Conservation (phyloP, 2,888 invertebrate genomes). For the Aphodius sticticus region DNA sequence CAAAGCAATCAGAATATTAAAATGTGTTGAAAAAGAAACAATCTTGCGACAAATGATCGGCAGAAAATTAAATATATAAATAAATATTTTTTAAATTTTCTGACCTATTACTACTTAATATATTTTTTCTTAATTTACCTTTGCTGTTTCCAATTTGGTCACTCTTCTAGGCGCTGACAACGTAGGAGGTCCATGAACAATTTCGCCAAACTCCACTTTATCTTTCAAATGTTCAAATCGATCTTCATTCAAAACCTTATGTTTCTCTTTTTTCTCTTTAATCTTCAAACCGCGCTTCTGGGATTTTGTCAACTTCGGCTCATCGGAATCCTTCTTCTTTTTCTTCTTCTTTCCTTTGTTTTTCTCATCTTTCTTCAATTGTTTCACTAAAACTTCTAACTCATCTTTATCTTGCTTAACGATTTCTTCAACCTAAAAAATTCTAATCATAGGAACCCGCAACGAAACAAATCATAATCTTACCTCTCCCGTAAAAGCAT, state of each 20-base stretch:
- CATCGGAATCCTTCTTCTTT: slow-evolving; percentile 42
- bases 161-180: slow-evolving; percentile 65
- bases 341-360: slow-evolving; percentile 57
- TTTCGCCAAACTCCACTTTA: slow-evolving; percentile 77
- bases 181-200: slow-evolving; percentile 76
- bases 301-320: slow-evolving; percentile 61
- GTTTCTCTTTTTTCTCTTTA: slow-evolving; percentile 61
- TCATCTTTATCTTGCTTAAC: slow-evolving; percentile 65
- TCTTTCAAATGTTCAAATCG: slow-evolving; percentile 67
- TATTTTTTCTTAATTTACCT: slow-evolving; percentile 52
- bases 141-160: slow-evolving; percentile 56
- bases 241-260: slow-evolving; percentile 49
- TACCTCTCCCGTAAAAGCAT: slow-evolving; percentile 62
- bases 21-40: too few species aligned
- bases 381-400: slow-evolving; percentile 62
- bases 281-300: slow-evolving; percentile 65
- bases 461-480: slow-evolving; percentile 41
- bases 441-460: slow-evolving; percentile 9
- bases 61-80: too few species aligned
- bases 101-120: slow-evolving; percentile 18
- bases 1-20: too few species aligned
- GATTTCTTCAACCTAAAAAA: slow-evolving; percentile 53
- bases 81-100: too few species aligned
- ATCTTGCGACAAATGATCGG: too few species aligned
- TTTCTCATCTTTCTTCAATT: slow-evolving; percentile 52